Conservation (phyloP, 2,888 invertebrate species). For the Sinohyriopsis cumingii region DNA sequence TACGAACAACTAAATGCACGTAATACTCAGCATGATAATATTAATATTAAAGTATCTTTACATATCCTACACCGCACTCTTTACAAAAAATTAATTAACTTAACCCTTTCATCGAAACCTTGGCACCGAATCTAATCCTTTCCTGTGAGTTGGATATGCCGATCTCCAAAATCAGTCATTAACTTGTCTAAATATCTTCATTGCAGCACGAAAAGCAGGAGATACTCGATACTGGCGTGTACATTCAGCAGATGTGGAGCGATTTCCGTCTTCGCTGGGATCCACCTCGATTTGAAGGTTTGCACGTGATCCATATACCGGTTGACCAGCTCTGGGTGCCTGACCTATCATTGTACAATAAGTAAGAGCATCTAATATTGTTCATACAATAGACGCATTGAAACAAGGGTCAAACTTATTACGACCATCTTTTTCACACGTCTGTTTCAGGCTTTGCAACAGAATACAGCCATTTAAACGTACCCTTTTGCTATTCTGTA, state of each 20-base stretch:
- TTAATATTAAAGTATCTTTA: no score
- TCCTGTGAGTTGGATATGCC: no score
- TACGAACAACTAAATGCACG: no score
- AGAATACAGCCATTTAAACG: no score
- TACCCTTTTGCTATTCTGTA: no score
- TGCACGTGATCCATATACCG: slow-evolving; percentile 54
- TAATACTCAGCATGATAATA: no score
- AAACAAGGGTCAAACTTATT: neutral
- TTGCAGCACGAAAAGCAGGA: slow-evolving; percentile 52
- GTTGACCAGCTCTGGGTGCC: slow-evolving; percentile 61
- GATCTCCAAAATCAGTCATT: no score
- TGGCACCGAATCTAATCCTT: no score
- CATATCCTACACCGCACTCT: no score
- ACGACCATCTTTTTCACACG: no score
- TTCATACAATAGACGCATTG: neutral
- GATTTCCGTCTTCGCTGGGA: slow-evolving; percentile 63
- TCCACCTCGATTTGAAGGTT: slow-evolving; percentile 46
- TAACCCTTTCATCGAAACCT: neutral
- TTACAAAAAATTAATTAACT: no score
- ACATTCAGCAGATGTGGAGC: slow-evolving; percentile 58
- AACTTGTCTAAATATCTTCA: neutral
- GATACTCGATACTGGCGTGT: slow-evolving; percentile 45
- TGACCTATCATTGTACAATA: slow-evolving; percentile 62
- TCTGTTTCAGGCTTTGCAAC: no score
- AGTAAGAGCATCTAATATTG: slow-evolving; percentile 43